Conservation (phyloP, 2,888 invertebrate genomes). For the Drosophila greeni region DNA sequence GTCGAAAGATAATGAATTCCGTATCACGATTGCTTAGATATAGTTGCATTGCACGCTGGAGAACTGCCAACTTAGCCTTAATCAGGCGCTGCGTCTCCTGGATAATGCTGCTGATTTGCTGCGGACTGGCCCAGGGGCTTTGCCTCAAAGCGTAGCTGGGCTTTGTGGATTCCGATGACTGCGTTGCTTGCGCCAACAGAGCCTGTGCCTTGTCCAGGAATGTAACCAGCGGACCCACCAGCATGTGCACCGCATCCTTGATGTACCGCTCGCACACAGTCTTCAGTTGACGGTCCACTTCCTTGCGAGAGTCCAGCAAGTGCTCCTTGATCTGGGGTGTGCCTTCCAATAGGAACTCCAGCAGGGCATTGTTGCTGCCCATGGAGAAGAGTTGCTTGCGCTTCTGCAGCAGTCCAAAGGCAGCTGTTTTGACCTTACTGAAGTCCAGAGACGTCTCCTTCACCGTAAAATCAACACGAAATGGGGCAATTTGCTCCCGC, state of each 20-base stretch:
- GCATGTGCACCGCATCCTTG: slow-evolving; percentile 85
- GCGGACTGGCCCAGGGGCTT: slow-evolving; percentile 84
- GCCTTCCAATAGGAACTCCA: slow-evolving; percentile 95
- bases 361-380: slow-evolving; percentile 91
- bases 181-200: slow-evolving; percentile 48
- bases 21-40: slow-evolving; percentile 98
- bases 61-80: slow-evolving; percentile 86
- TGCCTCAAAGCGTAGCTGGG: slow-evolving; percentile 77
- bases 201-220: slow-evolving; percentile 86
- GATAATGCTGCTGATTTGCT: slow-evolving; percentile 85
- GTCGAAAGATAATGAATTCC: slow-evolving; percentile 96
- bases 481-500: slow-evolving; percentile 98
- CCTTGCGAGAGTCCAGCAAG: slow-evolving; percentile 95
- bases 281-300: slow-evolving; percentile 96
- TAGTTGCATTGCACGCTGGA: slow-evolving; percentile 94
- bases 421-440: slow-evolving; percentile 92
- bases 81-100: slow-evolving; percentile 88
- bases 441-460: slow-evolving; percentile 97
- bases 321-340: slow-evolving; percentile 96
- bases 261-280: slow-evolving; percentile 93
- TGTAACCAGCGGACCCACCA: slow-evolving; percentile 86
- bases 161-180: slow-evolving; percentile 54
- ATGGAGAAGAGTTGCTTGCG: slow-evolving; percentile 91
- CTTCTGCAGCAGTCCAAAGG: slow-evolving; percentile 86
- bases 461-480: slow-evolving; percentile 95